Conservation (phyloP, 2,113 vertebrate species). For the Scatophagus argus region DNA sequence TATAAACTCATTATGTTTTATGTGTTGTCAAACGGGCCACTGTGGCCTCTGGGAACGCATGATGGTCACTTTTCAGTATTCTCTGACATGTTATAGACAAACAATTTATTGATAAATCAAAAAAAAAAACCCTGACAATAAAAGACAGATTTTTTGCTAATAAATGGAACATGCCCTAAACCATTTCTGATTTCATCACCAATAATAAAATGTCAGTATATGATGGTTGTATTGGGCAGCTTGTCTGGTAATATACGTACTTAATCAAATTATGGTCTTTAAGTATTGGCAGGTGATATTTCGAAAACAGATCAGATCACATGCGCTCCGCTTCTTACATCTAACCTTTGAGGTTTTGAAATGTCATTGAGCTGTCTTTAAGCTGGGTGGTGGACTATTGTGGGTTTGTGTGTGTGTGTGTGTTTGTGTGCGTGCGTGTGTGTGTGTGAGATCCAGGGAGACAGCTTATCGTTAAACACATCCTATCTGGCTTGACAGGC, state of each 20-base stretch:
- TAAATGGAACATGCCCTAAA: background rate
- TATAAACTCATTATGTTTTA: background rate
- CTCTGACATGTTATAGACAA: background rate
- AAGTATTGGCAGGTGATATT: slow-evolving; percentile 54
- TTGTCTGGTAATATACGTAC: background rate
- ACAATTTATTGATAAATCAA: background rate
- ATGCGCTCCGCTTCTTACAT: slow-evolving; percentile 49
- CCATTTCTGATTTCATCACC: background rate
- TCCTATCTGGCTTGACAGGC: slow-evolving; percentile 83
- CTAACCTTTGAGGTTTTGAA: slow-evolving; percentile 75
- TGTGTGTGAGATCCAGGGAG: slow-evolving; percentile 66
- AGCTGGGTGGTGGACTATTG: slow-evolving; percentile 35
- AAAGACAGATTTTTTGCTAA: background rate
- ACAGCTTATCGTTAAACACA: slow-evolving; percentile 83
- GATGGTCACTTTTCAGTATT: no score
- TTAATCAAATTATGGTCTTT: slow-evolving; percentile 30
- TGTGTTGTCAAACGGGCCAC: no score
- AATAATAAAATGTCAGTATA: background rate
- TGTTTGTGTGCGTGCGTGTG: background rate
- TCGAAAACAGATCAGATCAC: slow-evolving; percentile 47
- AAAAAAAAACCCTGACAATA: background rate
- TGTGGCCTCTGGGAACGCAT: no score
- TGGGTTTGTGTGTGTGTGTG: slow-evolving; percentile 29
- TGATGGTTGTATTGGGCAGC: background rate
- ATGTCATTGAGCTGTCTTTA: slow-evolving; percentile 71